Percentiles rank a stretch among this genome's conserved stretches.
phyloP scores from a whole-genome alignment of 1,140 invertebrate genomes.

The Vollenhovia emeryi region DNA sequence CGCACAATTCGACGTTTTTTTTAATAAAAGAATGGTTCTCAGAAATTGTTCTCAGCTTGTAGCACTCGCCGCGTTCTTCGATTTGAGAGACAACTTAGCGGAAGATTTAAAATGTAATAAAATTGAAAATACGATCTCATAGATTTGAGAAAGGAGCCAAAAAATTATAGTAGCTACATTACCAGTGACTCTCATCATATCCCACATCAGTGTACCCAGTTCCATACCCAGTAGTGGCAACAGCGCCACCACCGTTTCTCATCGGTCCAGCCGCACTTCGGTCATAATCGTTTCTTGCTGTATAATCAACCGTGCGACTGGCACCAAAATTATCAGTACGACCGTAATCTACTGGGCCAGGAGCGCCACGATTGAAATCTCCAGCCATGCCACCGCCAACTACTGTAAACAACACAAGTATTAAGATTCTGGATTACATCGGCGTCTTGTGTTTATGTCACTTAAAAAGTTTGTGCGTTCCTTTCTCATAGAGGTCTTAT shows the following conservation, averaged over 20 bases:
- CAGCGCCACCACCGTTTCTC: conserved; percentile 83
- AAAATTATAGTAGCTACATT: conserved; percentile 51
- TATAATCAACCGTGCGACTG: conserved; percentile 81
- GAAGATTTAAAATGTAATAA: not conserved
- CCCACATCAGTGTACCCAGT: conserved; percentile 83
- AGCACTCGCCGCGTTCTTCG: not conserved
- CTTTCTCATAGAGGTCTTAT: not conserved
- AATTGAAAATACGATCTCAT: not conserved
- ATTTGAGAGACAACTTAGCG: not conserved
- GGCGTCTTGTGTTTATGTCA: not conserved
- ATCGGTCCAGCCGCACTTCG: conserved; percentile 82
- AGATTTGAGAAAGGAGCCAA: not conserved
- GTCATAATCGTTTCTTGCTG: conserved; percentile 83
- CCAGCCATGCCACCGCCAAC: conserved; percentile 82
- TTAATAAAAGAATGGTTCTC: not conserved
- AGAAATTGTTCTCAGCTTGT: not conserved
- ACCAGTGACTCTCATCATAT: conserved; percentile 79
- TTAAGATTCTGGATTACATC: not conserved
- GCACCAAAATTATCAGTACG: conserved; percentile 82
- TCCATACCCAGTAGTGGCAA: conserved; percentile 82
- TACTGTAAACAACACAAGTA: conserved; percentile 69
- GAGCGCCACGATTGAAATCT: conserved; percentile 82
- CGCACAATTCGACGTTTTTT: no score
- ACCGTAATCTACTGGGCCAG: conserved; percentile 83
- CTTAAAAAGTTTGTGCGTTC: conserved; percentile 18